Base-by-base conservation (phyloP, 2,888 invertebrate species). In the Papilio gigon region DNA sequence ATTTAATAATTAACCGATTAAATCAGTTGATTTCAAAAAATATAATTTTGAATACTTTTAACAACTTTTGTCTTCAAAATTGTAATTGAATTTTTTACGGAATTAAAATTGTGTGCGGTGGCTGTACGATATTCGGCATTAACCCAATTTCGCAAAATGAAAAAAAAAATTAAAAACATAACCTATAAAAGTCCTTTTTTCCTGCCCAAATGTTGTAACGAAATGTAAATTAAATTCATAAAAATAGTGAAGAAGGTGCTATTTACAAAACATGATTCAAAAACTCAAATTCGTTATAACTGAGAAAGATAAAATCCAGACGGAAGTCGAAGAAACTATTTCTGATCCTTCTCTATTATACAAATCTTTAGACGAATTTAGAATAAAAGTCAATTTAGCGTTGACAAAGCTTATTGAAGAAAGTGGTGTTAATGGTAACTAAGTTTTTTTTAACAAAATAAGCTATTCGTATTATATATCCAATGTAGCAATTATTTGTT, bases 381-480 rank as follows among this genome's bases (percentile, higher is more conserved):
- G 86, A 71, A 70, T 77, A 68, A 68, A 74, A 68, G 83, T 84
- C 5, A 91, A 91, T 77, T 75, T 75, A 42, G 73, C 78, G 58
- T 65, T 91, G 50, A 86, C 90, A 9, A 82, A 84, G 63, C 75
- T 86, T 69, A 85, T 90, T 66, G 78, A 83, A 73, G 80, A 83
- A 33, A 73, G 75, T 53, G 81, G 78, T 59, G 79, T 78, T 70
- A 71, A 78, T 70, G 81, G 84, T 85, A 70, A 71, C 6, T n/a
- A 27, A 22, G 9, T 53, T 37, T 37, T 65, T n/a, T n/a, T 17
- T 44, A 40, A 35, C 1, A 40, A 40, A 40, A 40, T 40, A 40
- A 40, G 4, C 40, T n/a, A 40, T 8, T n/a, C n/a, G n/a, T n/a
- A n/a, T n/a, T n/a, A n/a, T n/a, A n/a, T n/a, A n/a, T n/a, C n/a